Evolutionary conservation across 2,797 vertebrate species (phyloP).

Genomic region (Hylomyscus alleni): DNA sequence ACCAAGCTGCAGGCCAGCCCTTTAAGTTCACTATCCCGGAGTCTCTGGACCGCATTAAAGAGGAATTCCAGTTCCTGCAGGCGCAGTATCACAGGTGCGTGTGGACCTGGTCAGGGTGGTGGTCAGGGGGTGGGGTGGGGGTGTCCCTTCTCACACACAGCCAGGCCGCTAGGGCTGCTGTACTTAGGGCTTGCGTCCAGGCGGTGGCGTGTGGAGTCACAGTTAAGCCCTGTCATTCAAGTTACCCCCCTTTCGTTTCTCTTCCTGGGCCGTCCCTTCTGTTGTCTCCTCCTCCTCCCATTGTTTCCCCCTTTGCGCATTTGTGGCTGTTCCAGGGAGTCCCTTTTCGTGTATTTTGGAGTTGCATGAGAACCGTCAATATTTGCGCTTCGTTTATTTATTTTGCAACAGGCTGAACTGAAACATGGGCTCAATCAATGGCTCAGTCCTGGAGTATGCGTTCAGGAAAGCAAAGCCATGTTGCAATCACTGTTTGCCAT

Average conservation of each 20-base stretch:
- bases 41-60: constrained; percentile 97
- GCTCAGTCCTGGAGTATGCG: constrained; percentile 71
- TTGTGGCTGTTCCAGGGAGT: constrained; percentile 78
- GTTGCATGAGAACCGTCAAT: constrained; percentile 84
- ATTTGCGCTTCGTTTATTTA: constrained; percentile 82
- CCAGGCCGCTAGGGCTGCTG: constrained; percentile 86
- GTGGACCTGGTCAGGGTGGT: background rate
- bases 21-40: constrained; percentile 99
- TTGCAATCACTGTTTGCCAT: constrained; percentile 81
- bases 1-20: constrained; percentile 96
- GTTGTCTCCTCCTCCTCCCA: constrained; percentile 77
- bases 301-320: constrained; percentile 81
- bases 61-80: constrained; percentile 98
- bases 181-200: constrained; percentile 89
- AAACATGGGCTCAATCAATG: constrained; percentile 83
- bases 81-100: constrained; percentile 97
- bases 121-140: background rate
- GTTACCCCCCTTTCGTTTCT: constrained; percentile 60
- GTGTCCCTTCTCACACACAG: background rate
- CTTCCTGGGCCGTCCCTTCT: constrained; percentile 69
- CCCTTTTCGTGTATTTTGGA: constrained; percentile 81
- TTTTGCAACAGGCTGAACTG: constrained; percentile 82
- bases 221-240: constrained; percentile 86
- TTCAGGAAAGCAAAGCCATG: constrained; percentile 77
- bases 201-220: constrained; percentile 91